Percentiles rank a stretch among this genome's conserved stretches.
Conservation (phyloP, 2,113 vertebrate species). For the Hemiscyllium ocellatum region DNA sequence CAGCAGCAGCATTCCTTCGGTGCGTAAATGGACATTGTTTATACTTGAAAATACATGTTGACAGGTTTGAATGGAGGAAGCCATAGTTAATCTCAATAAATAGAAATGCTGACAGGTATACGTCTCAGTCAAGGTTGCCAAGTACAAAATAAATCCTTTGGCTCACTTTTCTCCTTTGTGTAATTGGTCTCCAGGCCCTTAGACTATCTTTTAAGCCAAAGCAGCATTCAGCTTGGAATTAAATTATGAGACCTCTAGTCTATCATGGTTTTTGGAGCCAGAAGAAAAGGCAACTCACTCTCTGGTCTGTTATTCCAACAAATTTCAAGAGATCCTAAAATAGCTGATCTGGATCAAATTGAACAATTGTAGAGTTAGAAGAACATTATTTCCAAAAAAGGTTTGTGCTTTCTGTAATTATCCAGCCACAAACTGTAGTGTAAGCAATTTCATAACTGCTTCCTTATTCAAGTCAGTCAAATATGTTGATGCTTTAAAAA, state of each 20-base stretch:
- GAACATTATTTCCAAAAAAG: background rate
- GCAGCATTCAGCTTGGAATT: background rate
- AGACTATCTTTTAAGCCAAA: background rate
- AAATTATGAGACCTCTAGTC: background rate
- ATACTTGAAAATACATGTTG: background rate
- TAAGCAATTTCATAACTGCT: background rate
- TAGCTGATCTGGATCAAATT: background rate
- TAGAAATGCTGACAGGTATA: background rate
- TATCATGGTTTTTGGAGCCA: background rate
- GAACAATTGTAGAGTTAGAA: background rate
- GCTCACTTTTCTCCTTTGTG: background rate
- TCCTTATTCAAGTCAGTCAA: background rate
- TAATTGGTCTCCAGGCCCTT: background rate
- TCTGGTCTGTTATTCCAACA: background rate
- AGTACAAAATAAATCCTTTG: background rate
- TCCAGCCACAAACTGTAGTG: background rate
- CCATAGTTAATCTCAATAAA: background rate
- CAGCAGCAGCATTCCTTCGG: background rate
- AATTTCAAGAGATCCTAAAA: background rate
- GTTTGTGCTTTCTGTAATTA: background rate
- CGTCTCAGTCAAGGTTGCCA: background rate
- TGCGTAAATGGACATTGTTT: background rate
- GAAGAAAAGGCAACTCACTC: background rate
- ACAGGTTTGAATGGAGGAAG: background rate
- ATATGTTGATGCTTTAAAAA: background rate